A percentile compares a stretch with the other conserved stretches of the same genome.
phyloP scores from a whole-genome alignment of 92 coral and sea anemone species.

The Actinernus sp. region DNA sequence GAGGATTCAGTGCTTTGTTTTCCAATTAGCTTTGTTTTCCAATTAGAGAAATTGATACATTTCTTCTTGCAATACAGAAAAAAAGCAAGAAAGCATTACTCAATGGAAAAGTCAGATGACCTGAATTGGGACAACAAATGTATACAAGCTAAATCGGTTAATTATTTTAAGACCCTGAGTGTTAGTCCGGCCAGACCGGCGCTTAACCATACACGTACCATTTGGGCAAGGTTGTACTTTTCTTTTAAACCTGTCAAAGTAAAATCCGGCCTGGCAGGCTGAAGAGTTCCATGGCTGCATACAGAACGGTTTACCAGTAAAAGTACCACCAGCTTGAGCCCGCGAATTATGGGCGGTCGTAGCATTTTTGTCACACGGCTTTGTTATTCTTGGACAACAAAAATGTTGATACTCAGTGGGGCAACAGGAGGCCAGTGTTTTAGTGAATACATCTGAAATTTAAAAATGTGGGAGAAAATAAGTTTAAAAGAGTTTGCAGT shows the following conservation, averaged over 20 bases:
- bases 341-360: not conserved
- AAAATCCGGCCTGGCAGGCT: constrained; percentile 73
- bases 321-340: not conserved
- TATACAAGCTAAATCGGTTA: too few relatives aligned
- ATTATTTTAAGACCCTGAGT: too few relatives aligned
- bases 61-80: too few relatives aligned
- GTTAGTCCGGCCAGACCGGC: too few relatives aligned
- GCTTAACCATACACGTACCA: too few relatives aligned
- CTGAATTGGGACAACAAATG: too few relatives aligned
- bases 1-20: too few relatives aligned
- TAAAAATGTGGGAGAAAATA: not conserved
- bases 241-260: not conserved
- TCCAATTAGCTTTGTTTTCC: too few relatives aligned
- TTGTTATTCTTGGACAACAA: constrained; percentile 25
- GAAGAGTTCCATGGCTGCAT: constrained; percentile 61
- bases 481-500: not conserved
- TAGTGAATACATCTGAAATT: constrained; percentile 24
- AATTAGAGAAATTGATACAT: too few relatives aligned
- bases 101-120: too few relatives aligned
- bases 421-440: constrained; percentile 22
- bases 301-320: constrained; percentile 32
- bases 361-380: constrained; percentile 16
- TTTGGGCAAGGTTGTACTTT: constrained; percentile 50
- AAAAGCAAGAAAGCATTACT: too few relatives aligned
- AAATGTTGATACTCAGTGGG: constrained; percentile 18